phyloP scores from a whole-genome alignment of 2,797 vertebrate genomes.

The Clarias platycephalus region DNA sequence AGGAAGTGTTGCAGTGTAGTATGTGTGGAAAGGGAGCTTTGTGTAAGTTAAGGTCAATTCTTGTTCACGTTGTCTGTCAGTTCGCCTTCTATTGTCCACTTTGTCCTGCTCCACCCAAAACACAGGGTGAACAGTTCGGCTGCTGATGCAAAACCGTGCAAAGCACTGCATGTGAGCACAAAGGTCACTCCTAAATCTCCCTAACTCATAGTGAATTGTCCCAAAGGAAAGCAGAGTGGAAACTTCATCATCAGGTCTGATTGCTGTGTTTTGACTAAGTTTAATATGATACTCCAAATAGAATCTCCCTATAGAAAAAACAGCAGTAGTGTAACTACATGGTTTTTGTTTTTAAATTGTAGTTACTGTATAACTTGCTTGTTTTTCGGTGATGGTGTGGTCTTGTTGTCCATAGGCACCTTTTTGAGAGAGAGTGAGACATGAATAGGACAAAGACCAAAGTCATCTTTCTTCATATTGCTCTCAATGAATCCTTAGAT shows the following conservation, averaged over 20 bases:
- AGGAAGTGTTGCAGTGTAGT: conserved; percentile 38
- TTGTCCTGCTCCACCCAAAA: conserved; percentile 56
- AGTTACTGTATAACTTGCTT: not conserved
- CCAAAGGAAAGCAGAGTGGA: not conserved
- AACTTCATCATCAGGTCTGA: conserved; percentile 5
- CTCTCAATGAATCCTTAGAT: conserved; percentile 26
- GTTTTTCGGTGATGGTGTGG: not conserved
- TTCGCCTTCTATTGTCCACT: conserved; percentile 52
- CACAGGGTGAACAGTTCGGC: conserved; percentile 47
- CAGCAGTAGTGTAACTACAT: not conserved
- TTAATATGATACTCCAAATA: not conserved
- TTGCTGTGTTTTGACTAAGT: conserved; percentile 19
- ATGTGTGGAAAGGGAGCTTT: conserved; percentile 28
- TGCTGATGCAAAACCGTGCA: conserved; percentile 24
- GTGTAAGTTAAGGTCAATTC: conserved; percentile 40
- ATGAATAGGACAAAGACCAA: not conserved
- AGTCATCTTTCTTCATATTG: conserved; percentile 43
- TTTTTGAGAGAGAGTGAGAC: conserved; percentile 3
- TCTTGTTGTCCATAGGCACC: not conserved
- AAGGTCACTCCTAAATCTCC: conserved; percentile 28
- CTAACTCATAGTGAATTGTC: conserved; percentile 2
- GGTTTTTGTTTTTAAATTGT: not conserved
- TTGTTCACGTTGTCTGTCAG: conserved; percentile 28
- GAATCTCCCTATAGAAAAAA: not conserved
- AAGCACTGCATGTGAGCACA: conserved; percentile 6